Percentiles rank a stretch among this genome's conserved stretches.
These are phyloP conservation scores for Spatula versicolor DNA, from an alignment of 2,797 vertebrate genomes.

Conservation along the genomic window DNA sequence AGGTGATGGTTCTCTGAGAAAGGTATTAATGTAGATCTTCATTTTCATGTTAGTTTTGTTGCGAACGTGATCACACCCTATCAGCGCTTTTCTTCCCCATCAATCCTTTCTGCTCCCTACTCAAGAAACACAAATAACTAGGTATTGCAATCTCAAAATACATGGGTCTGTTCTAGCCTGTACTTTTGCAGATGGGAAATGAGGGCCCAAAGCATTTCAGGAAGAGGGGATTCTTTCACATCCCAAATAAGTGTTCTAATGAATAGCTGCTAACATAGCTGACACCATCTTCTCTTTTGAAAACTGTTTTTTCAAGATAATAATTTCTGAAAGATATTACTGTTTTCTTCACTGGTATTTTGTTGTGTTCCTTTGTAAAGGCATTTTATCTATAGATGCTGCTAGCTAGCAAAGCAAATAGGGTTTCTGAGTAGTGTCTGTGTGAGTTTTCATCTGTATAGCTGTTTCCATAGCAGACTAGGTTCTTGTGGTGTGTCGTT, in stretches of 20 bases:
- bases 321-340: background rate
- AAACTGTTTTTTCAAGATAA: background rate
- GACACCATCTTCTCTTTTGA: background rate
- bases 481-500: background rate
- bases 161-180: background rate
- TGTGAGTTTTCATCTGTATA: background rate
- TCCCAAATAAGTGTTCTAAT: background rate
- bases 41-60: background rate
- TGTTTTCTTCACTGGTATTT: background rate
- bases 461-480: background rate
- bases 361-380: background rate
- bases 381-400: background rate
- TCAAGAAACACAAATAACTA: background rate
- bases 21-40: background rate
- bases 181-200: background rate
- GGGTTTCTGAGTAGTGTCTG: background rate
- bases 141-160: background rate
- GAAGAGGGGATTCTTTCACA: background rate
- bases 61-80: fast-evolving
- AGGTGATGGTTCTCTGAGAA: background rate
- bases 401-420: background rate
- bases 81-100: background rate
- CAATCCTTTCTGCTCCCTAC: background rate
- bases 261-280: background rate
- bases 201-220: background rate